Evolutionary conservation across 2,113 vertebrate species (phyloP), one percentile per base, ranked within the genome.

Genomic region (Cinclus mexicanus): DNA sequence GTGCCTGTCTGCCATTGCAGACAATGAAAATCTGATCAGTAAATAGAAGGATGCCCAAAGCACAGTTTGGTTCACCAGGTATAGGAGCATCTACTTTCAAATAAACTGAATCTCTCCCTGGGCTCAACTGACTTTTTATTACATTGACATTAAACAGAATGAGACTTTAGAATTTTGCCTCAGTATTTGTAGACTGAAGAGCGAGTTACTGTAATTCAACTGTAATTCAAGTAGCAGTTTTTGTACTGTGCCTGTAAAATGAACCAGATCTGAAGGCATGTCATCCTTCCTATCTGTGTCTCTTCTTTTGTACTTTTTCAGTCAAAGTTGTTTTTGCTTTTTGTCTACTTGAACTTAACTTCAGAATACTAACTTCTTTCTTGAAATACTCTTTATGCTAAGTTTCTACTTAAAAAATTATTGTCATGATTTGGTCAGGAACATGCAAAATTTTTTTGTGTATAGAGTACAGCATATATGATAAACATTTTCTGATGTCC

Each of bases 391-490:
- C 33, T 41, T 7, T 47, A 33, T 35, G 7, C 28, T 53, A 14
- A n/a, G 35, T 44, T 78, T 12, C 24, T 55, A 35, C 21, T 53
- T 55, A 59, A 55, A 59, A 55, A 55, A 35, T 33, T 53, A 24
- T 35, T 42, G 15, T 59, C 21, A 39, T 53, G 4, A 31, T 67
- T 60, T 71, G 9, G 7, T 33, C 14, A 83, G 46, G 15, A 83
- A 24, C 0, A 1, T 31, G 50, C 1, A 71, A 28, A 87, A 35
- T 10, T 9, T 1, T 59, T 53, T 60, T 64, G 3, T 55, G 4
- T 41, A 19, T 15, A 11, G 28, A 65, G 14, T 70, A 60, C 7
- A 60, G 12, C 4, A 42, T 12, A 5, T 29, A 42, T 22, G 24
- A 64, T n/a, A 78, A 59, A 21, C 50, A 57, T 47, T 67, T 67